Base-by-base conservation (phyloP, 2,888 invertebrate species). In the Ariolimax columbianus region DNA sequence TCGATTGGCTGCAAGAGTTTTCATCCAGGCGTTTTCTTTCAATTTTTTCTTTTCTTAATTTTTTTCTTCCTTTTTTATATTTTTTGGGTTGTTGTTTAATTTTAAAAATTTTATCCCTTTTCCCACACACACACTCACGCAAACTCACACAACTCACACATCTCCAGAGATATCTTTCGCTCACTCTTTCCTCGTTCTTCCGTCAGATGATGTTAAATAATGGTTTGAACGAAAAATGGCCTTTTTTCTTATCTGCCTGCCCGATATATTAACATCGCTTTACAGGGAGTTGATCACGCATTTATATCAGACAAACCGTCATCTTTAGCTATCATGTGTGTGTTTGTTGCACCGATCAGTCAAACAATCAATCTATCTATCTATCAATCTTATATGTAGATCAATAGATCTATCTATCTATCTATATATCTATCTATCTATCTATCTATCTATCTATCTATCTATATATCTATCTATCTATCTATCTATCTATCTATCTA, bases 41-140 rank as follows among this genome's bases (percentile, higher is more conserved):
- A 23, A 2, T 33, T 59, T 78, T 59, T 78, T n/a, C 17, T n/a
- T 77, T 77, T 77, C 51, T 47, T n/a, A n/a, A n/a, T n/a, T n/a
- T 38, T 63, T 51, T 47, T 75, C n/a, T n/a, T n/a, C n/a, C n/a
- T n/a, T 6, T n/a, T n/a, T n/a, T n/a, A n/a, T n/a, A n/a, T n/a
- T n/a, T n/a, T n/a, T n/a, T n/a, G n/a, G n/a, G n/a, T n/a, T 70
- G 17, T 55, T 19, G 55, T 55, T 55, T 55, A 11, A 11, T 7
- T 59, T 59, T 63, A 30, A 63, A 63, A 63, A 63, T 63, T 63
- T 63, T 63, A 55, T 11, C 47, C 47, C 14, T 47, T 47, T 47
- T 55, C 17, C 55, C 19, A 17, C 55, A 55, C 63, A 63, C 63
- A n/a, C 63, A 63, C 63, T 26, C 63, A 11, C 63, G 30, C n/a